Percentiles rank a stretch among this genome's conserved stretches.
These are phyloP conservation scores for Delphinus delphis DNA, from an alignment of 2,113 vertebrate species.

Conservation along the genomic window DNA sequence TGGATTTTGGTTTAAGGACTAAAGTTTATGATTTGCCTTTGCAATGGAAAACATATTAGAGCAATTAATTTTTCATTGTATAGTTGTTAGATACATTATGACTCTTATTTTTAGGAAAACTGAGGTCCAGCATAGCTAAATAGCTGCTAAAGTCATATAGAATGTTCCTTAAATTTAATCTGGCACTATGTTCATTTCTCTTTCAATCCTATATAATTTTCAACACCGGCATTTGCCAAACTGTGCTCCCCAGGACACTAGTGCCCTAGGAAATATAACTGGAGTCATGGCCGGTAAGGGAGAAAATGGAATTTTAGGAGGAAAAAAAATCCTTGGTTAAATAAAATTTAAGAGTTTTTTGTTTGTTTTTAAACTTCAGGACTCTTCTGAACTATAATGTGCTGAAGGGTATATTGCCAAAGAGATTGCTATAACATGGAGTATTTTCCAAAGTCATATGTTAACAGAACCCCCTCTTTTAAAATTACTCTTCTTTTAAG, in stretches of 20 bases:
- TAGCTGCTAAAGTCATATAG: neutral
- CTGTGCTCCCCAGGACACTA: neutral
- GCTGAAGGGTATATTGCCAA: neutral
- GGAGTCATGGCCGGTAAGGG: neutral
- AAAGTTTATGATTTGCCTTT: neutral
- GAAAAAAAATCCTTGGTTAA: neutral
- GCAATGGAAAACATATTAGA: neutral
- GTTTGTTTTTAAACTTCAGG: neutral
- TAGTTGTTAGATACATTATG: neutral
- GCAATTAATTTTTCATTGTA: neutral
- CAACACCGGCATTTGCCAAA: neutral
- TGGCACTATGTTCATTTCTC: neutral
- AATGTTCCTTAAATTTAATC: neutral
- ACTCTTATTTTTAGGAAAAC: conserved; percentile 21
- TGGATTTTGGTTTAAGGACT: conserved; percentile 13
- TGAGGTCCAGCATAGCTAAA: neutral
- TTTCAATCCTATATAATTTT: neutral
- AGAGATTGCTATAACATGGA: neutral
- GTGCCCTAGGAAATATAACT: neutral
- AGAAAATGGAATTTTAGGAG: neutral
- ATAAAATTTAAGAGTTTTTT: neutral
- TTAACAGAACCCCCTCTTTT: neutral
- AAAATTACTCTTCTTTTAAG: neutral
- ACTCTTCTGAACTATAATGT: neutral
- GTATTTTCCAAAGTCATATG: neutral